Base-by-base conservation (phyloP, 2,797 vertebrate genomes). In the Bovichtus diacanthus region DNA sequence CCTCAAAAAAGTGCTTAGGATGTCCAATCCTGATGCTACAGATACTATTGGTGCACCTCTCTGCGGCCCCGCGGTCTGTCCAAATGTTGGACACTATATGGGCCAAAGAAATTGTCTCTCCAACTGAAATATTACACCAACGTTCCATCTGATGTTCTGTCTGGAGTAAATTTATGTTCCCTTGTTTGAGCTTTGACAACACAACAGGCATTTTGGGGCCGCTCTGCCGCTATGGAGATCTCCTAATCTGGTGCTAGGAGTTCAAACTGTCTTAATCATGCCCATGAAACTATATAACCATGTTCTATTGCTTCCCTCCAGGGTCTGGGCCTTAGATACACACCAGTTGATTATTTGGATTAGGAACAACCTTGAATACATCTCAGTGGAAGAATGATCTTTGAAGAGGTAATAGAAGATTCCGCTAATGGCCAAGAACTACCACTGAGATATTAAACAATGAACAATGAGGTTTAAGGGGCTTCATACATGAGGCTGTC, bases 291-390 rank as follows among this genome's bases (percentile, higher is more conserved):
- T 54, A 79, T 46, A 70, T 47, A 34, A 67, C 43, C 43, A 10
- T 63, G 66, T 72, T 68, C 74, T 21, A 76, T 59, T 44, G 58
- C 29, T 60, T 83, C 76, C 51, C 59, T 3, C 10, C 31, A 59
- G 60, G 19, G 11, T 63, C 65, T 9, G 34, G n/a, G 44, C 64
- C 44, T 43, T n/a, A 61, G 41, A 67, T 60, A 69, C 19, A 60
- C 25, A 58, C 41, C 10, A 49, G 61, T 41, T 76, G 68, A 79
- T 87, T 80, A 60, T 75, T 74, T 75, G 36, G 66, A 83, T 76
- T 72, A 80, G 81, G 75, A 87, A 67, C 36, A 75, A 70, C 63
- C 31, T 67, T 61, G 38, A 21, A 61, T 18, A 34, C 29, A 64
- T 78, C 74, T 86, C 68, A 13, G 27, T 47, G 38, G 64, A 54